Evolutionary conservation across 2,888 invertebrate genomes (phyloP).

Genomic region (Drosophila anceps): DNA sequence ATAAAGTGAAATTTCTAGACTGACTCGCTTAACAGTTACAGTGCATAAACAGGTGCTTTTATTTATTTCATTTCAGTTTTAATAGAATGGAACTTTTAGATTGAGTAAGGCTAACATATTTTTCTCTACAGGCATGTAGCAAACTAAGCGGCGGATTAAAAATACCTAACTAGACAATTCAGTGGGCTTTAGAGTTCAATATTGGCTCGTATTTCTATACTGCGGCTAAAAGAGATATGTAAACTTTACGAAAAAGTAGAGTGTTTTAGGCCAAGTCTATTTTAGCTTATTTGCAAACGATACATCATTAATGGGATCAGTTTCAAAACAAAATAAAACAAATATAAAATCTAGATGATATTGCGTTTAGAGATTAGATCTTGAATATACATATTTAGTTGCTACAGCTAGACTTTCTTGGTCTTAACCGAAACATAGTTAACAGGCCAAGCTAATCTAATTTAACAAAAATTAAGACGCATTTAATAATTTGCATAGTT

Average conservation of each 20-base stretch:
- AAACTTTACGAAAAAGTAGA: too few species aligned
- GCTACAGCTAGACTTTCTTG: neutral
- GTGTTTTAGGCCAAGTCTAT: too few species aligned
- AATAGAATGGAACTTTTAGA: neutral
- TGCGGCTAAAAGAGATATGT: too few species aligned
- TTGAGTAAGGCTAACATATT: neutral
- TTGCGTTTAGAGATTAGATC: neutral
- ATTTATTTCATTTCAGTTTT: neutral
- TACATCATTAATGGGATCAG: too few species aligned
- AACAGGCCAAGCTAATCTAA: neutral
- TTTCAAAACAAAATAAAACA: neutral
- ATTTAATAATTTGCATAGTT: too few species aligned
- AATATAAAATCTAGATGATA: neutral
- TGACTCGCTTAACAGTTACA: neutral
- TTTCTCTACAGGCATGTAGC: neutral
- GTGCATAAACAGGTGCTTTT: constrained; percentile 1
- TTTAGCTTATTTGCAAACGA: too few species aligned
- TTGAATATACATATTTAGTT: neutral
- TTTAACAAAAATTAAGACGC: too few species aligned
- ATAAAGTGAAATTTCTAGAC: neutral
- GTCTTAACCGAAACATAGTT: neutral
- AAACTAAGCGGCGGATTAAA: neutral
- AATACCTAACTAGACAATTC: neutral
- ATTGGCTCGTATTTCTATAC: too few species aligned
- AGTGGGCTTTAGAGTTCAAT: neutral